Evolutionary conservation across 2,888 invertebrate genomes (phyloP).

Genomic region (Listrodromus nycthemerus): DNA sequence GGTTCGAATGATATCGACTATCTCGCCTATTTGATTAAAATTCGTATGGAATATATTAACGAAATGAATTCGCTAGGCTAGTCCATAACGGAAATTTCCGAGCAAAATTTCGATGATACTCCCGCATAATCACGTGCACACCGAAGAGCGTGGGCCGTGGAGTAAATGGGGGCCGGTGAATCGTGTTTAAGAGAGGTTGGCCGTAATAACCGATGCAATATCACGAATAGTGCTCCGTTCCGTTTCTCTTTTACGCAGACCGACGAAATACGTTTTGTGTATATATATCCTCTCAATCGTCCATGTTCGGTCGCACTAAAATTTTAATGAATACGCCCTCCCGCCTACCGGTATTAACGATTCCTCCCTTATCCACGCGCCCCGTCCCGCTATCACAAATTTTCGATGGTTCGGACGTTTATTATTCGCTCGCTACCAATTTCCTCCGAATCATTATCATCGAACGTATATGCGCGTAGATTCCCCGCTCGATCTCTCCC

Average conservation of each 20-base stretch:
- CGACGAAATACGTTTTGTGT: constrained; percentile 17
- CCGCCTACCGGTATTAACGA: constrained; percentile 46
- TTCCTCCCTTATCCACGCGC: constrained; percentile 25
- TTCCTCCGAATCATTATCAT: constrained; percentile 58
- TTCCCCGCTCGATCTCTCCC: no score
- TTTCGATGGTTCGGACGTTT: constrained; percentile 47
- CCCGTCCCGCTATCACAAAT: constrained; percentile 31
- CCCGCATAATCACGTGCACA: background rate
- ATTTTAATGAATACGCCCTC: constrained; percentile 60
- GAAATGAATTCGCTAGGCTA: background rate
- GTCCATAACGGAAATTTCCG: constrained; percentile 10
- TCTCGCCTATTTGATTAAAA: background rate
- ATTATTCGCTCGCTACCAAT: constrained; percentile 56
- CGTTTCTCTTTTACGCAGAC: constrained; percentile 23
- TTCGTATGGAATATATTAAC: background rate
- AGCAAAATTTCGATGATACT: constrained; percentile 26
- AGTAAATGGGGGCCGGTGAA: constrained; percentile 21
- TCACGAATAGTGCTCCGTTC: background rate
- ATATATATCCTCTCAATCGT: background rate
- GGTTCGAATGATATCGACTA: background rate
- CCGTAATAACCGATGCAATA: constrained; percentile 37
- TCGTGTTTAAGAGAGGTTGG: constrained; percentile 23
- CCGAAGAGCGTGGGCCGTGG: constrained; percentile 19
- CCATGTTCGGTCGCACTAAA: constrained; percentile 34
- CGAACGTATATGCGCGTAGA: constrained; percentile 15